Conservation (phyloP, 2,113 vertebrate genomes). For the Laticauda colubrina region DNA sequence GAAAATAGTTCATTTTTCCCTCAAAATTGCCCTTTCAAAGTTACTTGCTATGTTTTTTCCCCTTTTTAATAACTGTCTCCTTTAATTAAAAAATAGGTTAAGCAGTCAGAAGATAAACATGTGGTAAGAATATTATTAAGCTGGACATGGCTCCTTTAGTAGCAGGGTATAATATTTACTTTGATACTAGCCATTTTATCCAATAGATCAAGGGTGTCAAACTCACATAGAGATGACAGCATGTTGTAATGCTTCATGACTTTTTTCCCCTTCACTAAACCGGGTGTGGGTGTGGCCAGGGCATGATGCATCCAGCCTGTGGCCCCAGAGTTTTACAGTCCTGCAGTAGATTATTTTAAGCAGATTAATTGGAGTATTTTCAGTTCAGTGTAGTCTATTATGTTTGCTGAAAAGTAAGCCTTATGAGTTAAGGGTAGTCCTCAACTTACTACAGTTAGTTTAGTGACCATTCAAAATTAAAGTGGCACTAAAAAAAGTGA, state of each 20-base stretch:
- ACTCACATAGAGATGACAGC: too few relatives aligned
- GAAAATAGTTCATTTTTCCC: neutral
- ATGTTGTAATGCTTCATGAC: too few relatives aligned
- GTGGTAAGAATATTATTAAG: neutral
- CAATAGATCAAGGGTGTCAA: too few relatives aligned
- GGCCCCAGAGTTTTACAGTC: too few relatives aligned
- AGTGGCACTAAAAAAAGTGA: neutral
- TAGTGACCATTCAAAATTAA: neutral
- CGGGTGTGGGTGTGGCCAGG: too few relatives aligned
- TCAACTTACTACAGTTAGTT: neutral
- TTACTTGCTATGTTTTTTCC: fast-evolving
- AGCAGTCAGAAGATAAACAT: neutral
- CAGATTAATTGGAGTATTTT: neutral
- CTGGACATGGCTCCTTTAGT: neutral
- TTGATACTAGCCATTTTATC: neutral
- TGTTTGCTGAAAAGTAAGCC: neutral
- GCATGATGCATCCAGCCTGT: too few relatives aligned
- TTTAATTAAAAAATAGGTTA: neutral
- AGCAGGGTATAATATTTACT: neutral
- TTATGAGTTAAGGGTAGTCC: neutral
- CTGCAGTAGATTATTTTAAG: neutral
- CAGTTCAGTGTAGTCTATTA: too few relatives aligned
- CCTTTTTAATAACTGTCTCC: neutral
- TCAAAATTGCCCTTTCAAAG: neutral
- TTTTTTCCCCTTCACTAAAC: too few relatives aligned